A percentile compares a stretch with the other conserved stretches of the same genome.
These are phyloP conservation scores for Homarus americanus DNA, from an alignment of 1,140 invertebrate genomes.

Conservation along the genomic window DNA sequence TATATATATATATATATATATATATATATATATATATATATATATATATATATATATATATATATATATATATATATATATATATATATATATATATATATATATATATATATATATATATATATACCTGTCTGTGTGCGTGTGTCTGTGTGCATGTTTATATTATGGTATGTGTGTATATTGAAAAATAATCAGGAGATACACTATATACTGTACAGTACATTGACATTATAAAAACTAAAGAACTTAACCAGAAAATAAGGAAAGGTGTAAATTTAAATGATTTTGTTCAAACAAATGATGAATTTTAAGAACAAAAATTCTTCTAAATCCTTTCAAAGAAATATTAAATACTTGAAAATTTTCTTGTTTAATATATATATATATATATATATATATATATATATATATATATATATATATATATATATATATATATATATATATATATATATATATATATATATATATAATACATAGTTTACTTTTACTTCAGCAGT, in stretches of 20 bases:
- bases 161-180: not conserved
- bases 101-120: conserved; percentile 13
- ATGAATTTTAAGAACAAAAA: no score
- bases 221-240: no score
- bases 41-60: conserved; percentile 7
- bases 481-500: not conserved
- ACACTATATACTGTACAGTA: no score
- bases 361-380: no score
- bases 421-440: no score
- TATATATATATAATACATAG: not conserved
- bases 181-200: not conserved
- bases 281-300: not conserved
- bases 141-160: not conserved
- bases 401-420: no score
- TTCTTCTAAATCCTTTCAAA: no score
- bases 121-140: not conserved
- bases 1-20: no score
- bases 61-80: conserved; percentile 5
- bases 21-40: no score
- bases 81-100: conserved; percentile 13
- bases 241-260: not conserved
- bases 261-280: not conserved
- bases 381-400: no score
- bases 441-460: no score
- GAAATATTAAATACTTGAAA: no score